phyloP scores from a whole-genome alignment of 2,113 vertebrate species.

The Chaenogobius annularis region DNA sequence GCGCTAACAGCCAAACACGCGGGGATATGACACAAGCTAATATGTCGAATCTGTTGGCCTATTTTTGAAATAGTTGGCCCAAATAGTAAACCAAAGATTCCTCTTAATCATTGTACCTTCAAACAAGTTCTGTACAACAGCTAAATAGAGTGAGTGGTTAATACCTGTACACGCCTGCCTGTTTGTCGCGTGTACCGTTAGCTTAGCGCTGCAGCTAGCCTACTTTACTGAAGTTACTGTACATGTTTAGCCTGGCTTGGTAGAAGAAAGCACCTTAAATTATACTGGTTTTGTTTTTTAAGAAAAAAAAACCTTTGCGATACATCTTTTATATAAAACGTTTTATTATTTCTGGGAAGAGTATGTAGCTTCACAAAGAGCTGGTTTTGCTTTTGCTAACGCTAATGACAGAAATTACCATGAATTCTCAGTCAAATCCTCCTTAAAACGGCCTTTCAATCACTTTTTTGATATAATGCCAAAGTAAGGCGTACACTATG shows the following conservation, averaged over 20 bases:
- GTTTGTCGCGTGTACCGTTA: conserved; percentile 65
- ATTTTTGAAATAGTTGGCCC: conserved; percentile 42
- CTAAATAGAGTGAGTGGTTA: conserved; percentile 65
- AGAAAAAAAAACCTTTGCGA: conserved; percentile 72
- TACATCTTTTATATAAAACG: conserved; percentile 68
- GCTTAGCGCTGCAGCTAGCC: conserved; percentile 60
- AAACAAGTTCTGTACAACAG: conserved; percentile 73
- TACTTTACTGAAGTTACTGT: conserved; percentile 62
- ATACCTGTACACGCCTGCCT: conserved; percentile 67
- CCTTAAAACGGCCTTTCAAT: conserved; percentile 49
- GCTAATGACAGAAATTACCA: conserved; percentile 67
- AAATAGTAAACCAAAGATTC: conserved; percentile 39
- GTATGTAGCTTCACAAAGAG: conserved; percentile 73
- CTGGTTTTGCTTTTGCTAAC: conserved; percentile 75
- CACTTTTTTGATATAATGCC: conserved; percentile 31
- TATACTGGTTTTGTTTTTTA: conserved; percentile 61
- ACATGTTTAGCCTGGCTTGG: conserved; percentile 20
- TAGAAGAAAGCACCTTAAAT: conserved; percentile 55
- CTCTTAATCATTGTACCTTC: conserved; percentile 58
- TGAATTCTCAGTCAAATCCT: conserved; percentile 67
- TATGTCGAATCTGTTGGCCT: conserved; percentile 47
- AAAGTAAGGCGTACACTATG: conserved; percentile 34
- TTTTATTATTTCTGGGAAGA: conserved; percentile 68
- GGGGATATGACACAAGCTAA: conserved; percentile 21
- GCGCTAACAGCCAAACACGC: neutral